Evolutionary conservation across 35 echinoderm and acorn worm genomes (phyloP).

Genomic region (Ophiothrix spiculata): DNA sequence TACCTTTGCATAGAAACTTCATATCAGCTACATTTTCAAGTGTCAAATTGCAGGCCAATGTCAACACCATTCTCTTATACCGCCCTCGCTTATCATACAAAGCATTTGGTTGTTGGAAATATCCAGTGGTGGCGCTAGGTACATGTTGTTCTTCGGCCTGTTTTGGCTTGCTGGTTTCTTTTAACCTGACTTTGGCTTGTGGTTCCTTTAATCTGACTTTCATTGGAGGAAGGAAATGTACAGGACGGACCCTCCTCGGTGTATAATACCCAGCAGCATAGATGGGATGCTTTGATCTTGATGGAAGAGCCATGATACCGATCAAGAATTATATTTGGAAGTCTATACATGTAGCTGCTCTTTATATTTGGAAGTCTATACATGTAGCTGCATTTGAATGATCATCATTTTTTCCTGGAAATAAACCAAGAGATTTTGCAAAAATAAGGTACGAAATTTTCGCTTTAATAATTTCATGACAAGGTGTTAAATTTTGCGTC

Average conservation of each 20-base stretch:
- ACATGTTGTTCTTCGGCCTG: neutral
- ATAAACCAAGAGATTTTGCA: too few relatives aligned
- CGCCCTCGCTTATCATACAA: neutral
- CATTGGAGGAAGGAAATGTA: conserved; percentile 22
- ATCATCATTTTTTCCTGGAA: too few relatives aligned
- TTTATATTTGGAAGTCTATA: too few relatives aligned
- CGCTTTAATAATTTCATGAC: too few relatives aligned
- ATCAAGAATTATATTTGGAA: too few relatives aligned
- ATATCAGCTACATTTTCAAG: conserved; percentile 71
- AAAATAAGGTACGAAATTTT: too few relatives aligned
- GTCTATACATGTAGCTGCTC: too few relatives aligned
- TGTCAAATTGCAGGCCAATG: conserved; percentile 46
- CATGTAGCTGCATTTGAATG: too few relatives aligned
- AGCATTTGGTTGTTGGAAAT: neutral
- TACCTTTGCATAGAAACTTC: conserved; percentile 76
- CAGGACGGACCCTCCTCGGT: neutral
- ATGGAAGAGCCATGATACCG: neutral
- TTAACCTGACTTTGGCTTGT: too few relatives aligned
- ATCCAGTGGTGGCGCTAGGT: neutral
- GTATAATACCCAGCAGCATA: conserved; percentile 10
- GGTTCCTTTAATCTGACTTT: neutral
- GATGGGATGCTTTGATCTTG: neutral
- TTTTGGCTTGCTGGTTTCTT: neutral
- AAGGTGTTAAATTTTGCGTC: too few relatives aligned
- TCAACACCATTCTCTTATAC: conserved; percentile 54